Evolutionary conservation across 2,113 vertebrate genomes (phyloP).

Genomic region (Brachionichthys hirsutus): DNA sequence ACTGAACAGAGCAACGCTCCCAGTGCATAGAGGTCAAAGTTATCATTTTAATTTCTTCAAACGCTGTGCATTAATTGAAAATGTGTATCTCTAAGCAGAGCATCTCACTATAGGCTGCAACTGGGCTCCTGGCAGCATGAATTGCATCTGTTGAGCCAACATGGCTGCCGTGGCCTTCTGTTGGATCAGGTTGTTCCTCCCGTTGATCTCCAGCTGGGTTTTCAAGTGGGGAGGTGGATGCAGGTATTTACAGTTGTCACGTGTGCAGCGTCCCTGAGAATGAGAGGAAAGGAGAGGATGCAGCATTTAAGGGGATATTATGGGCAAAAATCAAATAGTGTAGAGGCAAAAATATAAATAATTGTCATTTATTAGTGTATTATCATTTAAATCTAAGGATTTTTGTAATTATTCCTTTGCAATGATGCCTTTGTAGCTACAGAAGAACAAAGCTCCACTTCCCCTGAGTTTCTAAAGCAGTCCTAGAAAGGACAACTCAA

Average conservation of each 20-base stretch:
- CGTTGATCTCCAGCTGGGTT: slow-evolving; percentile 97
- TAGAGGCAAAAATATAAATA: too few species aligned
- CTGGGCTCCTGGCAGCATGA: slow-evolving; percentile 91
- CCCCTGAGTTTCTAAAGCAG: too few species aligned
- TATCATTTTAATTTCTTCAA: slow-evolving; percentile 7
- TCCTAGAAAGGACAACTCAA: too few species aligned
- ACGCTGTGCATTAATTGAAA: neutral
- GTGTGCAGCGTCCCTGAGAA: slow-evolving; percentile 89
- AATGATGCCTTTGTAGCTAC: too few species aligned
- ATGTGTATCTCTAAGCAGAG: neutral
- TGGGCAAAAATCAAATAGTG: too few species aligned
- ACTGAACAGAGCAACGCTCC: neutral
- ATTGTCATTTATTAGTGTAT: too few species aligned
- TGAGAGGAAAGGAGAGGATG: neutral
- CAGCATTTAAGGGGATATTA: too few species aligned
- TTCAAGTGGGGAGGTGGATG: slow-evolving; percentile 97
- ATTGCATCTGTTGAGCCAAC: slow-evolving; percentile 98
- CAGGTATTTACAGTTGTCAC: slow-evolving; percentile 98
- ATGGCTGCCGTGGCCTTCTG: slow-evolving; percentile 96
- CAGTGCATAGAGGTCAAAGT: neutral
- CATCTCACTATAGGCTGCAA: slow-evolving; percentile 91
- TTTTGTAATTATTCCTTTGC: too few species aligned
- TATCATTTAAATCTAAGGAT: too few species aligned
- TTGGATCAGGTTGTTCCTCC: slow-evolving; percentile 98
- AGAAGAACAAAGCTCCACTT: too few species aligned